phyloP scores from a whole-genome alignment of 92 coral and sea anemone genomes.

The Pocillopora grandis region DNA sequence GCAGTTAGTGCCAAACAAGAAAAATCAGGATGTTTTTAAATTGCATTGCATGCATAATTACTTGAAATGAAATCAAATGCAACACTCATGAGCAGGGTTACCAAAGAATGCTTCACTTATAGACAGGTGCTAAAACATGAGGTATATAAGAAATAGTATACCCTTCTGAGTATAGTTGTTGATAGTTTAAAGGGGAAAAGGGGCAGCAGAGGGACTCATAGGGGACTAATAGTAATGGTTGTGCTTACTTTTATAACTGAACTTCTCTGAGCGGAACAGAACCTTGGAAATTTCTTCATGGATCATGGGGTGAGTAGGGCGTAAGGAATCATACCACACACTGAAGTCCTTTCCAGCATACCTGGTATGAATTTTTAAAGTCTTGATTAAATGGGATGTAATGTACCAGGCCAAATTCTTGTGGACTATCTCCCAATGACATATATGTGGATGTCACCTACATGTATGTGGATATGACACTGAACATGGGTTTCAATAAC shows the following conservation, averaged over 20 bases:
- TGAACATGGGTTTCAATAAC: no score
- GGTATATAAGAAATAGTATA: no score
- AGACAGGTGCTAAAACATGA: no score
- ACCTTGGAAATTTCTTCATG: constrained; percentile 85
- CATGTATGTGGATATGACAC: no score
- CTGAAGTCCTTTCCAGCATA: constrained; percentile 77
- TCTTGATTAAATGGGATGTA: neutral
- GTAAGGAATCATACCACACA: constrained; percentile 94
- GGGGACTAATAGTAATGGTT: neutral
- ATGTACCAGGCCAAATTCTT: neutral
- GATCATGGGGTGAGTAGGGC: constrained; percentile 69
- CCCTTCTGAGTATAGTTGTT: no score
- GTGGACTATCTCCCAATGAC: neutral
- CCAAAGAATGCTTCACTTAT: no score
- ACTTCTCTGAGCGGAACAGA: constrained; percentile 78
- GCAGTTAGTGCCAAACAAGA: no score
- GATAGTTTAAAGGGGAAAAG: neutral
- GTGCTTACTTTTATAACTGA: constrained; percentile 81
- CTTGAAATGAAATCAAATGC: no score
- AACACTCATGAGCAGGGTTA: no score
- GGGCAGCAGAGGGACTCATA: neutral
- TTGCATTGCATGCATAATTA: no score
- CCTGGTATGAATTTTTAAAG: constrained; percentile 31
- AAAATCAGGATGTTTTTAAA: no score
- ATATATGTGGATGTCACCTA: no score